phyloP scores from a whole-genome alignment of 2,888 invertebrate species.

The Girardia tigrina region DNA sequence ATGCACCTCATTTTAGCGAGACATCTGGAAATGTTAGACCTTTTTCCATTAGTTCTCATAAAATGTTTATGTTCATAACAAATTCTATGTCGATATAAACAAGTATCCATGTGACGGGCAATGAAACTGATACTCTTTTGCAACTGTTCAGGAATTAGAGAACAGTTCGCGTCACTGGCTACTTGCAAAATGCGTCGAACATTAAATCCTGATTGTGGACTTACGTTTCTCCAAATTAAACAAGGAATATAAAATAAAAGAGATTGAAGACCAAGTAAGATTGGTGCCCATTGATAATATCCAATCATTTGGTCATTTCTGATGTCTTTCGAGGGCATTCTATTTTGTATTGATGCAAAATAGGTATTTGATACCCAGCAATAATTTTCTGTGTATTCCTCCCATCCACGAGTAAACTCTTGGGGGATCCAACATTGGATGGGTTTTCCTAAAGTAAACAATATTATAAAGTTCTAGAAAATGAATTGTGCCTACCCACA shows the following conservation, averaged over 20 bases:
- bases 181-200: slow-evolving; percentile 45
- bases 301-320: slow-evolving; percentile 32
- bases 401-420: slow-evolving; percentile 52
- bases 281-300: slow-evolving; percentile 51
- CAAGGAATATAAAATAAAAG: slow-evolving; percentile 53
- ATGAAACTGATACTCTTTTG: slow-evolving; percentile 35
- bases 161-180: slow-evolving; percentile 40
- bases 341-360: slow-evolving; percentile 47
- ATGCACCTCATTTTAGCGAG: slow-evolving; percentile 28
- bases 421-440: slow-evolving; percentile 52
- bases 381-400: slow-evolving; percentile 53
- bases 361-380: slow-evolving; percentile 54
- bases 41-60: not conserved
- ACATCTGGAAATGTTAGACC: slow-evolving; percentile 33
- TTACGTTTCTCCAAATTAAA: slow-evolving; percentile 52
- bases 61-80: not conserved
- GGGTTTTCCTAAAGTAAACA: slow-evolving; percentile 39
- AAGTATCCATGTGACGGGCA: slow-evolving; percentile 36
- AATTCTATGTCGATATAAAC: slow-evolving; percentile 36
- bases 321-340: slow-evolving; percentile 41
- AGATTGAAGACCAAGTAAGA: slow-evolving; percentile 51
- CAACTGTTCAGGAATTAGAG: slow-evolving; percentile 32
- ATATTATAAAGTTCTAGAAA: no score
- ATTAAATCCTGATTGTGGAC: slow-evolving; percentile 52
- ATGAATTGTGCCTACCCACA: slow-evolving; percentile 35